These are phyloP conservation scores for Acropora tenuis DNA, from an alignment of 64 coral and sea anemone species.

Conservation along the genomic window DNA sequence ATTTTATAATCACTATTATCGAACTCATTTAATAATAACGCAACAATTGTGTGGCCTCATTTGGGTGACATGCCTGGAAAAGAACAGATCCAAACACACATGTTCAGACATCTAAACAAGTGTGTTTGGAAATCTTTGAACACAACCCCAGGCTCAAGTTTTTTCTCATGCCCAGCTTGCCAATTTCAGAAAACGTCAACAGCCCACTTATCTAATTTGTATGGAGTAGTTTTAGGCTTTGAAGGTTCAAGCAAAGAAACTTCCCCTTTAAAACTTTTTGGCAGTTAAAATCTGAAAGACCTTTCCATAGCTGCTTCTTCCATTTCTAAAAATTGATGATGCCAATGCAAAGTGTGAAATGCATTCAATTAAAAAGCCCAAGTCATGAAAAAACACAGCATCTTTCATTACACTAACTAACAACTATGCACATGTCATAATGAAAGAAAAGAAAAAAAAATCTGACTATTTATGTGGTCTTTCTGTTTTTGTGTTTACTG, in stretches of 20 bases:
- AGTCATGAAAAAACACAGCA: not conserved
- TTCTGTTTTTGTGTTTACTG: not conserved
- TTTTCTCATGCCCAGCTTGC: not conserved
- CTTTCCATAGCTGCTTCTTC: not conserved
- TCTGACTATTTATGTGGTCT: not conserved
- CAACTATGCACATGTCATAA: not conserved
- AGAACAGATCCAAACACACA: no score
- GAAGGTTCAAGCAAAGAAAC: not conserved
- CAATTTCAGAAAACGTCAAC: constrained; percentile 6
- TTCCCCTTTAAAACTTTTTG: not conserved
- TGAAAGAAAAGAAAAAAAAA: not conserved
- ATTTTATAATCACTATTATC: no score
- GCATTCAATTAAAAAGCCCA: not conserved
- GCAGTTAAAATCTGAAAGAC: not conserved
- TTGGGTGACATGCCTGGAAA: no score
- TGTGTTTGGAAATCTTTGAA: not conserved
- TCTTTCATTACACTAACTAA: not conserved
- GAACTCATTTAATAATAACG: no score
- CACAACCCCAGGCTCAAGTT: not conserved
- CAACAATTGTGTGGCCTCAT: no score
- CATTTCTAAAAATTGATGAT: not conserved
- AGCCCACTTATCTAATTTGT: constrained; percentile 2
- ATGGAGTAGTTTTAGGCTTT: constrained; percentile 14
- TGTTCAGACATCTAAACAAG: no score
- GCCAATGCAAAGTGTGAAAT: constrained; percentile 5